Evolutionary conservation across 2,888 invertebrate species (phyloP), one percentile per base, ranked within the genome.

Genomic region (Teinopalpus imperialis): DNA sequence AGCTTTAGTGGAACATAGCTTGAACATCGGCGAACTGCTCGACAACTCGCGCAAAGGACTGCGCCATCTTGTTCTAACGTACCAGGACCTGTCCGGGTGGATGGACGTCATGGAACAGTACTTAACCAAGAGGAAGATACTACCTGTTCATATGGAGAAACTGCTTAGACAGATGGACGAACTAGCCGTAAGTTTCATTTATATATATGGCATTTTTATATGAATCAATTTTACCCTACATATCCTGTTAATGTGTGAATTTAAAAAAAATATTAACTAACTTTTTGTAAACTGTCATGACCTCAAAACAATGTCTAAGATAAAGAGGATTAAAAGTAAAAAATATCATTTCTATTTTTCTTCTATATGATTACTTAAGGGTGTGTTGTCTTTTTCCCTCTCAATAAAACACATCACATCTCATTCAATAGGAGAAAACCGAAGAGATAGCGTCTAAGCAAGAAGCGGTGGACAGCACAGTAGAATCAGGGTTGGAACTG

Each of bases 21-120:
- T 97, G 48, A 92, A 92, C 60, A 91, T 97, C 39, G 96, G 96
- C 2, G 91, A 93, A 26, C 90, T 98, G 2, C 87, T 98, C 39
- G 94, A 94, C 56, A 93, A 94, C 50, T 97, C 97, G 0, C 92
- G 96, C 55, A 94, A 95, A 75, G 97, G 96, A 1, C 89, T 98
- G n/a, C 92, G 97, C 1, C 97, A 97, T 73, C 83, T 97, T 48
- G 97, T 97, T 1, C 91, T 97, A 0, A 96, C 96, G 0, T 97
- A 97, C 75, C 97, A 98, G 86, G 97, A 97, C 70, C 88, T 98
- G 18, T 94, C 96, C n/a, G 94, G 93, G 0, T 98, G 98, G 98
- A 97, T 98, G 95, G 97, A 97, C 68, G 90, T 90, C 60, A 96
- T 96, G 94, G 97, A 98, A 64, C 92, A 92, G 44, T 91, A 94